Evolutionary conservation across 1,140 invertebrate species (phyloP), one percentile per base, ranked within the genome.

Genomic region (Pachypeltis micranthus): DNA sequence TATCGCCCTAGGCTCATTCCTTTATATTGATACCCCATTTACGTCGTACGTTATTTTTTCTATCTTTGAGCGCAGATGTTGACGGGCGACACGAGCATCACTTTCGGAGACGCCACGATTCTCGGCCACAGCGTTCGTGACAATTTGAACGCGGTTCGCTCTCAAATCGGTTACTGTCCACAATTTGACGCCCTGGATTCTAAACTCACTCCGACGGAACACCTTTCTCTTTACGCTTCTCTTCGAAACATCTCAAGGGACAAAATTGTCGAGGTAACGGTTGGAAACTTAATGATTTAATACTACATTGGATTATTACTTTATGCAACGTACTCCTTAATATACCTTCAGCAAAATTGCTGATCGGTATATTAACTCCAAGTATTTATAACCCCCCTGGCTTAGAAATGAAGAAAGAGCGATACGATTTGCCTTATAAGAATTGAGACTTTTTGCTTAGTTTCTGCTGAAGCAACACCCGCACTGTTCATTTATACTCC

Each of bases 121-220:
- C 21, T 59, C 2, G 67, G 66, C 0, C 27, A 63, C 47, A 65
- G 59, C 58, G 54, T 63, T 26, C 27, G 61, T 16, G 44, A 56
- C 23, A 57, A 57, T 23, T 44, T 61, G 31, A 26, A 47, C 56
- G 73, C 70, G 23, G 51, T 34, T 19, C 25, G 57, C 39, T 63
- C 63, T 59, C 39, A 63, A 7, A 68, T 73, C 56, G 69, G 72
- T 59, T 73, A 71, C 44, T 73, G 72, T 63, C 70, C 71, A 23
- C 72, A 72, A 68, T 80, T 80, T 67, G 80, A 83, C 70, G 81
- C 81, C 10, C 64, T 84, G 0, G 76, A 82, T 70, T 67, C 71
- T 14, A 73, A 75, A 44, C 68, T 84, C 25, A 79, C 77, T 0
- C 75, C 69, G n/a, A 62, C 67, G 26, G 77, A 79, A 66, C 75